Evolutionary conservation across 2,113 vertebrate species (phyloP).

Genomic region (Protobothrops flavoviridis): DNA sequence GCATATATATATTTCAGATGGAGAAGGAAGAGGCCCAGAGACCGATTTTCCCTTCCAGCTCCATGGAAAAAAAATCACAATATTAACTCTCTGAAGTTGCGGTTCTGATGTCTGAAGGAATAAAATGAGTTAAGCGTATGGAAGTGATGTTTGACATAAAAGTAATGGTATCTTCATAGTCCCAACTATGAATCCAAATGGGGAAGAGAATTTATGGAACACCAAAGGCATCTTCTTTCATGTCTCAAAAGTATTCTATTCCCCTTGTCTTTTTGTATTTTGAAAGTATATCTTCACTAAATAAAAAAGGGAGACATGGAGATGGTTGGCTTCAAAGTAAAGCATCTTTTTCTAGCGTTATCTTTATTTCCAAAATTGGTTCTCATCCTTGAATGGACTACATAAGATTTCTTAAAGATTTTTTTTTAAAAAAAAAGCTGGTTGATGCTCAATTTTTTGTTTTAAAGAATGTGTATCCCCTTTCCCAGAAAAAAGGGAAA

Average conservation of each 20-base stretch:
- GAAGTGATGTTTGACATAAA: background rate
- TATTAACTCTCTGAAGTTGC: background rate
- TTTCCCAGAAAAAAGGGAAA: background rate
- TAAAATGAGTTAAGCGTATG: background rate
- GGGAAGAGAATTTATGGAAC: background rate
- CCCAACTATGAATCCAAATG: background rate
- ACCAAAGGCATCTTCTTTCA: background rate
- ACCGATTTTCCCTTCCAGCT: background rate
- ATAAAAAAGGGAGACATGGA: background rate
- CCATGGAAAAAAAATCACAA: background rate
- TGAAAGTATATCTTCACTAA: background rate
- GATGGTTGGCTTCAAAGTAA: background rate
- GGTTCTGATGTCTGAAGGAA: background rate
- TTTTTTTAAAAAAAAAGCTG: background rate
- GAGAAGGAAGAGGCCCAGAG: background rate
- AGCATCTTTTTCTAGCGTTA: background rate
- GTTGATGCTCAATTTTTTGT: background rate
- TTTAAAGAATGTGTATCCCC: background rate
- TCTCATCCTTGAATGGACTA: background rate
- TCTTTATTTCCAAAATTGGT: background rate
- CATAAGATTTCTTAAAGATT: background rate
- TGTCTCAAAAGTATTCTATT: background rate
- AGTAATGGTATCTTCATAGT: background rate
- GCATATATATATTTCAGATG: background rate
- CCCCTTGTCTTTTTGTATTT: background rate